Evolutionary conservation across 2,797 vertebrate species (phyloP).

Genomic region (Lutjanus campechanus): DNA sequence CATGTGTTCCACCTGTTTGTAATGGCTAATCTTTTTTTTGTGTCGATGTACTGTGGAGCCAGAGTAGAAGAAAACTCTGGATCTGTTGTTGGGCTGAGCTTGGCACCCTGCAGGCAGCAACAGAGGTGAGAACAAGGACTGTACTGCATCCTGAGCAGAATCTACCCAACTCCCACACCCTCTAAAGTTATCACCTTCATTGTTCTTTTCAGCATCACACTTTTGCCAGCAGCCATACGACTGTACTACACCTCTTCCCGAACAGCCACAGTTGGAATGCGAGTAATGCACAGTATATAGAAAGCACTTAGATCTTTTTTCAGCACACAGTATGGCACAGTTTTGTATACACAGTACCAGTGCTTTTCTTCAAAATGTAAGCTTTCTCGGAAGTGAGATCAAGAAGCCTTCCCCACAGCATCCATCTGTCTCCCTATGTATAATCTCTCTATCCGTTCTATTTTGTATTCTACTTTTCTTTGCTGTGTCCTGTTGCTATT

Average conservation of each 20-base stretch:
- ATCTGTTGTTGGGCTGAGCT: slow-evolving; percentile 11
- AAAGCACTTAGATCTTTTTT: not conserved
- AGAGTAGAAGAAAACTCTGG: not conserved
- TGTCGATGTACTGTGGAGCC: not conserved
- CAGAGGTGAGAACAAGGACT: slow-evolving; percentile 52
- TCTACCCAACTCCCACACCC: slow-evolving; percentile 37
- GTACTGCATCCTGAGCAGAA: slow-evolving; percentile 46
- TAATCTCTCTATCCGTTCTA: not conserved
- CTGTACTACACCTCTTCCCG: not conserved
- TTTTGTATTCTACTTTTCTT: not conserved
- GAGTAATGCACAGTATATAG: not conserved
- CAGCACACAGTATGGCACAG: not conserved
- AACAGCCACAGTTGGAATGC: not conserved
- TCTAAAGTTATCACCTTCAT: slow-evolving; percentile 45
- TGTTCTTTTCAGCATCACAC: slow-evolving; percentile 28
- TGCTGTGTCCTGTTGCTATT: slow-evolving; percentile 32
- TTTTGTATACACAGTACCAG: not conserved
- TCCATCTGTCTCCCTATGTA: not conserved
- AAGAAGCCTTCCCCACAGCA: not conserved
- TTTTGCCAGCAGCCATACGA: slow-evolving; percentile 28
- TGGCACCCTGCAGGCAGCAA: slow-evolving; percentile 34
- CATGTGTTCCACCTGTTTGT: not conserved
- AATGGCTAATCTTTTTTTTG: not conserved
- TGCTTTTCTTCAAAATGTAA: not conserved
- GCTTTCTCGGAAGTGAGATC: slow-evolving; percentile 1